Conservation (phyloP, 2,113 vertebrate species). For the Gyps fulvus region DNA sequence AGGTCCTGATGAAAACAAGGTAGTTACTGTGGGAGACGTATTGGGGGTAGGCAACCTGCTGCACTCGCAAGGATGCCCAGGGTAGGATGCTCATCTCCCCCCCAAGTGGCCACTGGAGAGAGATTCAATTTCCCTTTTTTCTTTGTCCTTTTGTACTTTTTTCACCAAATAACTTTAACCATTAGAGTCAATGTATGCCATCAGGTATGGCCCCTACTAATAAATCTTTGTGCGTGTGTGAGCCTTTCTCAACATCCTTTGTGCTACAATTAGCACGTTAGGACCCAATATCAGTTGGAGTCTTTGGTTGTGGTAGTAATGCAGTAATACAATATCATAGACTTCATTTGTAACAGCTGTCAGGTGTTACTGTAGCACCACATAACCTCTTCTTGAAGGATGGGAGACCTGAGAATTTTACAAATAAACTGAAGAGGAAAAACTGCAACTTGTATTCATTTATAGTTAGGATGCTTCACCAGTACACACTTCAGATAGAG, state of each 20-base stretch:
- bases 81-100: neutral
- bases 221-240: neutral
- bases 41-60: neutral
- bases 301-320: neutral
- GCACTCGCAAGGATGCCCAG: neutral
- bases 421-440: neutral
- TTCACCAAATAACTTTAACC: neutral
- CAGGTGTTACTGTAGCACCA: neutral
- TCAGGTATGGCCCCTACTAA: neutral
- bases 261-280: neutral
- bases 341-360: neutral
- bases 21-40: neutral
- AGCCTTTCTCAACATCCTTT: neutral
- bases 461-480: neutral
- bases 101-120: neutral
- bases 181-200: neutral
- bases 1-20: neutral
- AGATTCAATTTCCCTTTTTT: neutral
- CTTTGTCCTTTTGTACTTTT: neutral
- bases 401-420: neutral
- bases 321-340: neutral
- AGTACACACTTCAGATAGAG: neutral
- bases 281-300: neutral
- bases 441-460: neutral
- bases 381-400: neutral